Evolutionary conservation across 1,140 invertebrate species (phyloP), one percentile per base, ranked within the genome.

Genomic region (Neuroterus valhalla): DNA sequence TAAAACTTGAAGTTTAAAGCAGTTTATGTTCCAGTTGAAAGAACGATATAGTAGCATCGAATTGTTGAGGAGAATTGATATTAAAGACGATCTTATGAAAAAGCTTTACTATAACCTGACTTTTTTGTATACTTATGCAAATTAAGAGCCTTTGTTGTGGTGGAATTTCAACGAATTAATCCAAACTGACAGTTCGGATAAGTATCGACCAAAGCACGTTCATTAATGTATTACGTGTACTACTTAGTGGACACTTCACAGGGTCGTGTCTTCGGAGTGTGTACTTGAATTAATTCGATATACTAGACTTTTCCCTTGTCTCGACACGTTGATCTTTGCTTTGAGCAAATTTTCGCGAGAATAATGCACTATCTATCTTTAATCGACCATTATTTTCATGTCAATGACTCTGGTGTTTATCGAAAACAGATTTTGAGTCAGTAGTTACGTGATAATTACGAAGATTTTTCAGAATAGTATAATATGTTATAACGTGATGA

Each of bases 241-340:
- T 19, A 48, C 46, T 48, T 48, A 48, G 46, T 19, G 46, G 17
- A 48, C 46, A 48, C 46, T 48, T 46, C 6, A n/a, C 46, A 48
- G 46, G 46, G 46, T 48, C 46, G 17, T 17, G 46, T 19, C 46
- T 48, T 4, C 17, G 46, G 17, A 48, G 46, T 48, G 15, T 48
- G 46, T 48, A 48, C 46, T 48, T 48, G 46, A 48, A 48, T 48
- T 48, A 19, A 48, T 48, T 48, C 46, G 46, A n/a, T 48, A 48
- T 48, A 48, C n/a, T 48, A 48, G n/a, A 48, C 46, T 48, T 4
- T 48, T 48, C 14, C 14, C 44, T 48, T 48, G 46, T 48, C 46
- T n/a, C 46, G 46, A 5, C 46, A 48, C 17, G 5, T 48, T 17
- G 17, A 15, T 48, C n/a, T 48, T 48, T 17, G 17, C 46, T 17